Percentiles rank a stretch among this genome's conserved stretches.
These are phyloP conservation scores for Chymomyza caudatula DNA, from an alignment of 2,888 invertebrate genomes.

Conservation along the genomic window DNA sequence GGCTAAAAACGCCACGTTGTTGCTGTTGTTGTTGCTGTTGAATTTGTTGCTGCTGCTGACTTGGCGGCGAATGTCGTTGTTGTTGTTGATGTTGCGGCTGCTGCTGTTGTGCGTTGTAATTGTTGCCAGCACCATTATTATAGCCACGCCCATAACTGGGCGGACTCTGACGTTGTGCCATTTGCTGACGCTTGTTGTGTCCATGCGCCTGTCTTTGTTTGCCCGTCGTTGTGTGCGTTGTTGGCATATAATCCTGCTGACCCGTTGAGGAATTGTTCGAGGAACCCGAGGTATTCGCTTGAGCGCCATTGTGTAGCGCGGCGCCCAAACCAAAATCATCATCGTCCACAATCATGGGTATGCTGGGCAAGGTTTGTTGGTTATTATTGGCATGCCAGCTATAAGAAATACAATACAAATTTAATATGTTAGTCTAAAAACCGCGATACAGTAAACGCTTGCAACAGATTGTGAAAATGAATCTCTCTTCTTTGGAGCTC, in stretches of 20 bases:
- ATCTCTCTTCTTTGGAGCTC: too few species aligned
- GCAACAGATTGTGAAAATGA: too few species aligned
- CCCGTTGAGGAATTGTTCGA: constrained; percentile 51
- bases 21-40: constrained; percentile 44
- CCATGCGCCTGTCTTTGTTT: constrained; percentile 44
- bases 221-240: constrained; percentile 30
- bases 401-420: constrained; percentile 15
- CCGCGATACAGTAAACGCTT: too few species aligned
- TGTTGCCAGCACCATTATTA: constrained; percentile 34
- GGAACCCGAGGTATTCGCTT: constrained; percentile 54
- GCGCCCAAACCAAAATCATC: constrained; percentile 72
- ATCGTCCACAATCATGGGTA: constrained; percentile 86
- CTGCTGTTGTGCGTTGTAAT: constrained; percentile 58
- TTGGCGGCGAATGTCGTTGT: constrained; percentile 26
- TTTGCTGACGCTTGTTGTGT: constrained; percentile 49
- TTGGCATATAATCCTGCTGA: constrained; percentile 43
- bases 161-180: constrained; percentile 50
- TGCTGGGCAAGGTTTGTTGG: constrained; percentile 85
- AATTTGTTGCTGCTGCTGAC: constrained; percentile 35
- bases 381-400: constrained; percentile 83
- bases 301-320: constrained; percentile 52
- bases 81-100: constrained; percentile 56
- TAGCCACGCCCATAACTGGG: constrained; percentile 43
- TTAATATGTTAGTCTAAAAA: too few species aligned
- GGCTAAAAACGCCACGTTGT: constrained; percentile 37